phyloP scores from a whole-genome alignment of 1,140 invertebrate genomes.

The Brachionus rotundiformis region DNA sequence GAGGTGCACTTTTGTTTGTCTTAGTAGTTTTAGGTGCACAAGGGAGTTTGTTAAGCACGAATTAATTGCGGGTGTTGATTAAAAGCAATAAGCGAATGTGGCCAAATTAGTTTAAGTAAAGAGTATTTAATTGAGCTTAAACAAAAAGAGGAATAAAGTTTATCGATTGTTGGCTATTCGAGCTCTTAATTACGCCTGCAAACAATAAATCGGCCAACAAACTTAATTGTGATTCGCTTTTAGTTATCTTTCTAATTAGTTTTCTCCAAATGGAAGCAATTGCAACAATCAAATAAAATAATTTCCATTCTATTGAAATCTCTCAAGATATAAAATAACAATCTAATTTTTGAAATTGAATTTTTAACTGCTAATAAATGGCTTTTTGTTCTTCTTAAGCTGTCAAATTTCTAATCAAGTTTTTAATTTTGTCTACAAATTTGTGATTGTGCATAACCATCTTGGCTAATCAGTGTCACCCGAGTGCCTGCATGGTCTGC shows the following conservation, averaged over 20 bases:
- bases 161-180: neutral
- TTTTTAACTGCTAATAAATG: neutral
- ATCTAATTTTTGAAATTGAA: slow-evolving; percentile 4
- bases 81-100: neutral
- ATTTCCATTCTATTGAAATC: neutral
- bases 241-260: slow-evolving; percentile 15
- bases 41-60: neutral
- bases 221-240: neutral
- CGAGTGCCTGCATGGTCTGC: neutral
- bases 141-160: neutral
- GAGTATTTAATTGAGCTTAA: slow-evolving; percentile 7
- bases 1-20: too few relatives aligned
- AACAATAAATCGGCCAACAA: neutral
- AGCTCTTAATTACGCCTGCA: slow-evolving; percentile 4
- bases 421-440: neutral
- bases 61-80: neutral
- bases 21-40: neutral
- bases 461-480: neutral
- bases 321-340: slow-evolving; percentile 20
- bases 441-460: too few relatives aligned
- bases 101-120: neutral
- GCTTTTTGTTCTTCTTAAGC: neutral
- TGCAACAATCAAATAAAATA: neutral
- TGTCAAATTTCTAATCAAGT: neutral
- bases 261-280: neutral